These are phyloP conservation scores for Athripsodes cinereus DNA, from an alignment of 2,888 invertebrate species.

Conservation along the genomic window DNA sequence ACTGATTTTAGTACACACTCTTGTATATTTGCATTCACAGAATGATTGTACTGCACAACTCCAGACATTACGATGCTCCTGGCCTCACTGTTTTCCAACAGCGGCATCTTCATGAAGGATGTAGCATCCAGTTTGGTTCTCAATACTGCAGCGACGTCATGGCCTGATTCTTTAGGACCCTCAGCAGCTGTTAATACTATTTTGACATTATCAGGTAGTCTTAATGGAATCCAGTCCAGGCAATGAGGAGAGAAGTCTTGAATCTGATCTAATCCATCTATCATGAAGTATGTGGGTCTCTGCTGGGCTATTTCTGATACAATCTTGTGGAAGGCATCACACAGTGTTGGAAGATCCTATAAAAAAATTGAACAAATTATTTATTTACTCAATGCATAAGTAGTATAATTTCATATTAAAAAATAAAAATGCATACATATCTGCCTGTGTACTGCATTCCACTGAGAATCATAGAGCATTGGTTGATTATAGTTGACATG, in stretches of 20 bases:
- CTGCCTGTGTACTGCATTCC: conserved; percentile 59
- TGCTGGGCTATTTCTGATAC: conserved; percentile 49
- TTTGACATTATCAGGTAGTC: conserved; percentile 67
- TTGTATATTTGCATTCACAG: conserved; percentile 55
- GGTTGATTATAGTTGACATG: conserved; percentile 69
- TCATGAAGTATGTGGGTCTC: conserved; percentile 61
- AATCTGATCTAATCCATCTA: conserved; percentile 70
- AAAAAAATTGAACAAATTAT: conserved; percentile 27
- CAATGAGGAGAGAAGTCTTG: conserved; percentile 48
- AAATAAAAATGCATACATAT: conserved; percentile 43
- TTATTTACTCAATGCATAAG: too few relatives aligned
- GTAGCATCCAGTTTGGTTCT: conserved; percentile 31
- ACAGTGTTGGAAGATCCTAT: conserved; percentile 69
- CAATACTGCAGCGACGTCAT: conserved; percentile 34
- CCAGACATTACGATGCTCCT: conserved; percentile 49
- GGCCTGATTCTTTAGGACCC: conserved; percentile 48
- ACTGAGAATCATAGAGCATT: conserved; percentile 63
- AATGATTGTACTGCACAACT: conserved; percentile 53
- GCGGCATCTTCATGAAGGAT: conserved; percentile 44
- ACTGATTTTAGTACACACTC: conserved; percentile 52
- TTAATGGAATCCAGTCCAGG: conserved; percentile 70
- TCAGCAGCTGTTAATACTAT: conserved; percentile 57
- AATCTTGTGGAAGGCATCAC: conserved; percentile 51
- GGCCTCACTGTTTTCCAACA: conserved; percentile 45
- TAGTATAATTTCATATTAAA: not conserved